Conservation (phyloP, 2,797 vertebrate species). For the Mionectes olivaceus region DNA sequence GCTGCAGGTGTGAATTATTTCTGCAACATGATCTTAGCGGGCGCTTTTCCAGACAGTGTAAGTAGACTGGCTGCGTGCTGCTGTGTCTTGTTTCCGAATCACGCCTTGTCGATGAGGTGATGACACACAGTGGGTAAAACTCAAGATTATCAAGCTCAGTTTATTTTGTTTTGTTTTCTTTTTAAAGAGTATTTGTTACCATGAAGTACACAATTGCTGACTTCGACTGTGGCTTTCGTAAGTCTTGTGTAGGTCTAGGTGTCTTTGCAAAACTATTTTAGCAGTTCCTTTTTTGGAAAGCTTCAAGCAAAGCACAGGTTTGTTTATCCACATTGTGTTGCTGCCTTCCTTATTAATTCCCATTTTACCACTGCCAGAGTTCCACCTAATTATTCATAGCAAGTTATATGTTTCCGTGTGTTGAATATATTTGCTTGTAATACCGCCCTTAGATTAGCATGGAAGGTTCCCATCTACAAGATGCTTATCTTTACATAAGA, state of each 20-base stretch:
- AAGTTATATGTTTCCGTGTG: neutral
- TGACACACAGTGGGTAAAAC: neutral
- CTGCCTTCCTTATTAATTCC: neutral
- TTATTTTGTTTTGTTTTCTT: neutral
- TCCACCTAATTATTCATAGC: neutral
- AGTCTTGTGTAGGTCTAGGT: neutral
- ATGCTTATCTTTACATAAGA: neutral
- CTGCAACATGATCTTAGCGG: conserved; percentile 5
- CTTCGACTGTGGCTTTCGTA: accelerated
- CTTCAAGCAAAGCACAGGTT: neutral
- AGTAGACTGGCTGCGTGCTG: neutral
- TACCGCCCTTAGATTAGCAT: neutral
- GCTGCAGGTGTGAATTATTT: conserved; percentile 32
- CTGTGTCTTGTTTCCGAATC: neutral
- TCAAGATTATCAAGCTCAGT: neutral
- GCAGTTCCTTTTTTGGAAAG: neutral
- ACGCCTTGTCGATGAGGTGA: neutral
- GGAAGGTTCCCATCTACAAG: neutral
- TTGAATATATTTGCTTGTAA: neutral
- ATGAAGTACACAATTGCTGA: neutral
- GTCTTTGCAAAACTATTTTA: neutral
- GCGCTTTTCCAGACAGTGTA: neutral
- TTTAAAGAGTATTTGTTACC: neutral
- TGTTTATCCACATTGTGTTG: neutral
- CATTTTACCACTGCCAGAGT: neutral